Conservation (phyloP, 2,113 vertebrate species). For the Cyphomyrus plagiostoma region DNA sequence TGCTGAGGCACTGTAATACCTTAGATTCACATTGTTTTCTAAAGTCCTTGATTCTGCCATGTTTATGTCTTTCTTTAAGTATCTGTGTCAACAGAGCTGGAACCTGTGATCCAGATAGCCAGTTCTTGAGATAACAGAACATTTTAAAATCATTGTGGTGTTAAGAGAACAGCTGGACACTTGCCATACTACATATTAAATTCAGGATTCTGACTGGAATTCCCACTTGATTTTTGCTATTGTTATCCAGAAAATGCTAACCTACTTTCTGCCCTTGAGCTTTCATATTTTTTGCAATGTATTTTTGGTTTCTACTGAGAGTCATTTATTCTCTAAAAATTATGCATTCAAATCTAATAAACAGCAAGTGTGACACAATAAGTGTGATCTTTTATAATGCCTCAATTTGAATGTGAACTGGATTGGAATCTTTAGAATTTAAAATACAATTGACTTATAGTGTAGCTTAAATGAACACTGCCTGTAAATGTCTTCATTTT, state of each 20-base stretch:
- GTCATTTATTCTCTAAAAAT: constrained; percentile 14
- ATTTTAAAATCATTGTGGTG: neutral
- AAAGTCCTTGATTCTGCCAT: neutral
- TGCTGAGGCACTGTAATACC: neutral
- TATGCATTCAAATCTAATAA: neutral
- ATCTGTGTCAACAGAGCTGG: neutral
- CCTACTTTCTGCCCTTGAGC: constrained; percentile 22
- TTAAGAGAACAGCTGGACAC: neutral
- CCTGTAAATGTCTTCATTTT: constrained; percentile 5
- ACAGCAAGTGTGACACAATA: constrained; percentile 5
- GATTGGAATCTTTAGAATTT: neutral
- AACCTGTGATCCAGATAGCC: neutral
- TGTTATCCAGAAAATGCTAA: constrained; percentile 16
- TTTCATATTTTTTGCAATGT: constrained; percentile 11
- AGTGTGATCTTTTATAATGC: constrained; percentile 16
- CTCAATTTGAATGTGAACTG: constrained; percentile 16
- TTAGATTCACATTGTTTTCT: neutral
- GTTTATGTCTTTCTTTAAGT: neutral
- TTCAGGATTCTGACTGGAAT: constrained; percentile 6
- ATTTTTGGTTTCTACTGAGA: constrained; percentile 16
- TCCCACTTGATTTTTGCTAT: constrained; percentile 14
- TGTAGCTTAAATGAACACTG: neutral
- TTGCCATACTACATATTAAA: neutral
- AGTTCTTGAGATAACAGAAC: neutral
- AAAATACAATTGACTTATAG: constrained; percentile 19